These are phyloP conservation scores for Melieria omissa DNA, from an alignment of 2,888 invertebrate genomes.

Conservation along the genomic window DNA sequence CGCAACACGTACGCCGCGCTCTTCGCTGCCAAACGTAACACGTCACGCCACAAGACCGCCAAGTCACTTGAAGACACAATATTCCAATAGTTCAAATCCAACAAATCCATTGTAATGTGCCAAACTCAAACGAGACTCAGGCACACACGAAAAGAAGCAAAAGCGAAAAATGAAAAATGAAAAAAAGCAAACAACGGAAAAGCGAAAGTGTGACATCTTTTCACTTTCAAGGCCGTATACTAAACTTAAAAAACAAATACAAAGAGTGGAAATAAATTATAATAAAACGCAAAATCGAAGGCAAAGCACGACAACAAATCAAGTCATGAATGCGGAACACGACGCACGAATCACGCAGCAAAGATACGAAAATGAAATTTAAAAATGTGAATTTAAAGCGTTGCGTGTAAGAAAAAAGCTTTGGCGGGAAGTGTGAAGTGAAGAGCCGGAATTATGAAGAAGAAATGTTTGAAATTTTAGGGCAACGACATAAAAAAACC, in stretches of 20 bases:
- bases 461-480: too few species aligned
- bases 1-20: slow-evolving; percentile 10
- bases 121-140: too few species aligned
- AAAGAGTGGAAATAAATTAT: neutral
- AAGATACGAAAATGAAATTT: too few species aligned
- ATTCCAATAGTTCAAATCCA: too few species aligned
- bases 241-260: slow-evolving; percentile 23
- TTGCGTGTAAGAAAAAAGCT: neutral
- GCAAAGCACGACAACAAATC: neutral
- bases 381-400: neutral
- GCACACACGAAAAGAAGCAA: too few species aligned
- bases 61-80: too few species aligned
- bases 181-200: slow-evolving; percentile 40
- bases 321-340: too few species aligned
- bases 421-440: neutral
- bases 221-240: slow-evolving; percentile 62
- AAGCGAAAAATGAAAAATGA: neutral
- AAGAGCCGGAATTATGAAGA: neutral
- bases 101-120: too few species aligned
- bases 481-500: too few species aligned
- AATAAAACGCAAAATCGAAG: slow-evolving; percentile 5
- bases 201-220: slow-evolving; percentile 63
- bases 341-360: too few species aligned
- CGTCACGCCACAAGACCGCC: too few species aligned
- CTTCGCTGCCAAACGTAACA: neutral